phyloP scores from a whole-genome alignment of 2,888 invertebrate species.

The Holacanthella duospinosa region DNA sequence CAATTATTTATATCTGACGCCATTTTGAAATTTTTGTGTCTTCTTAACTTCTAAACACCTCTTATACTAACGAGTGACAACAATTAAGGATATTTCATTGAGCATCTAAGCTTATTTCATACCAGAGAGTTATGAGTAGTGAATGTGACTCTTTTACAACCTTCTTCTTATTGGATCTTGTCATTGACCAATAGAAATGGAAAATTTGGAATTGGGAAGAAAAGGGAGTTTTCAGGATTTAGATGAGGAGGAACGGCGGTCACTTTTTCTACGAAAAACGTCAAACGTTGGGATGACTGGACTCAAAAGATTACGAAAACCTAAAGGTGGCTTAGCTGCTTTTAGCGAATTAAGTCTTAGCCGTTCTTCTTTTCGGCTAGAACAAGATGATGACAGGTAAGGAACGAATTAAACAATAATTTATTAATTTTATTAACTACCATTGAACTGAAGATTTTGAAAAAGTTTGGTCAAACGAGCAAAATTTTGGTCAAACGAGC shows the following conservation, averaged over 20 bases:
- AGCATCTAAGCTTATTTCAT: no score
- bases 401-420: background rate
- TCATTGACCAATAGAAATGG: no score
- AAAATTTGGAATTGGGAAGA: background rate
- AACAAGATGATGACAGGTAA: constrained; percentile 37
- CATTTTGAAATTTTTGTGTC: no score
- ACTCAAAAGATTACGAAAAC: constrained; percentile 27
- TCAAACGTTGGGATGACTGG: constrained; percentile 12
- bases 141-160: no score
- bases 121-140: no score
- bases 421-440: background rate
- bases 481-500: no score
- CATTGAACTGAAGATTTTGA: background rate
- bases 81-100: no score
- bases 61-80: no score
- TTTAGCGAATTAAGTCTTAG: constrained; percentile 35
- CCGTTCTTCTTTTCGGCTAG: constrained; percentile 33
- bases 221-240: constrained; percentile 17
- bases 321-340: constrained; percentile 33
- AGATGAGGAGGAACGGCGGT: constrained; percentile 31
- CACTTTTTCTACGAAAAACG: constrained; percentile 25
- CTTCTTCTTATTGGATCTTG: no score
- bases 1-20: no score
- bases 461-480: no score
- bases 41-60: no score